Base-by-base conservation (phyloP, 2,888 invertebrate genomes). In the Orchesella flavescens region DNA sequence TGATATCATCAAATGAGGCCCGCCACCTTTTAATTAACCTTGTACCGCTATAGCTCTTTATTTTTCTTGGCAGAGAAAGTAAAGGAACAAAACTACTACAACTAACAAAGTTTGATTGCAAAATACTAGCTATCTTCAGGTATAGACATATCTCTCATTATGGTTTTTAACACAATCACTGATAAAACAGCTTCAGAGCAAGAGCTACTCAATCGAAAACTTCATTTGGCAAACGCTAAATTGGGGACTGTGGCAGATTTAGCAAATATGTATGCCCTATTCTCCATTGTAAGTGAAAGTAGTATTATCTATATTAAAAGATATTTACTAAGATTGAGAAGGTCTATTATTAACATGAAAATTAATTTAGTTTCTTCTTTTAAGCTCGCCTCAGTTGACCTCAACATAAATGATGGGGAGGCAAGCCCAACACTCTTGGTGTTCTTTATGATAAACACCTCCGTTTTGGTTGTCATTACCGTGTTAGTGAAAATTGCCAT, bases 401-500 rank as follows among this genome's bases (percentile, higher is more conserved):
- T 84, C 12, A 80, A 76, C 23, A 84, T 84, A 15, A 34, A 81
- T 44, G 49, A 63, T 17, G 84, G 80, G 1, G 80, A 84, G 0
- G 68, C 76, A 34, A 73, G 72, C 24, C 61, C 84, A 15, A 2
- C 34, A 10, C 72, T 84, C 15, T 34, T 84, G 15, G 59, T 63
- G 1, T 49, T 63, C 10, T 84, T 76, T 21, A 63, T 81, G 4
- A 23, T 77, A 19, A 72, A 44, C 15, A 57, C 76, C 12, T 80
- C 80, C 43, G 19, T 84, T 43, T 53, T 84, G 2, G 80, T 84
- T 23, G 65, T 66, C 7, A 49, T 49, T 19, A 66, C 77, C 3
- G 73, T 84, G 23, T 43, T 84, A 13, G 73, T 84, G 21, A 72
- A 80, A 73, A 66, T 84, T 21, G 80, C 80, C 15, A 75, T 68